Base-by-base conservation (phyloP, 2,113 vertebrate genomes). In the Agapornis roseicollis region DNA sequence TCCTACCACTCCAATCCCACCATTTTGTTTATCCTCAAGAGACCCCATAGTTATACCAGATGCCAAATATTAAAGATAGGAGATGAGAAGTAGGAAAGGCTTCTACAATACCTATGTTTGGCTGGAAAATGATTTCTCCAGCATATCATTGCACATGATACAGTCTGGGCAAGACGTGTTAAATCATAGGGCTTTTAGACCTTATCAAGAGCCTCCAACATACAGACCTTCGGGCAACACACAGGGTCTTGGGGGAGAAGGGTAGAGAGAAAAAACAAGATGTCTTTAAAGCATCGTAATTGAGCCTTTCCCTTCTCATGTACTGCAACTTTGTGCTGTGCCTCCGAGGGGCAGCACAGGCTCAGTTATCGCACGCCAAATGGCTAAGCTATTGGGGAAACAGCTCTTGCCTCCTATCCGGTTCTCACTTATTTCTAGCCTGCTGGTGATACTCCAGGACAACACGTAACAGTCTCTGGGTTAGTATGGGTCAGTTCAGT, bases 321-420 rank as follows among this genome's bases (percentile, higher is more conserved):
- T 15, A 4, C 6, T 92, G 95, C 91, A 95, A 47, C 46, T 64
- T 74, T 17, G 50, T 55, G 81, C 53, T 31, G 41, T 64, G 85
- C 88, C 95, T 95, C 79, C 3, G 1, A 83, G 94, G 60, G 93
- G 92, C 94, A 96, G 92, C 93, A 92, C 88, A 79, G 58, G 46
- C 90, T 83, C 71, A 72, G 79, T 25, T 73, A 90, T 63, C 2
- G 1, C 71, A 22, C 25, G 53, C 24, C 53, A 84, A 90, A 85
- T 6, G 20, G 1, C 35, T 42, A 16, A 56, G 16, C 50, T 78
- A 6, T 2, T 24, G n/a, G 27, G 63, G 42, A 70, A 46, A 25
- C 16, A 44, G 47, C 25, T 86, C 72, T 37, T 35, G 0, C 41
- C 69, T 94, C 39, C 42, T 37, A 11, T 11, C 55, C 55, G 44